Evolutionary conservation across 2,888 invertebrate species (phyloP).

Genomic region (Gymnosoma rotundatum): DNA sequence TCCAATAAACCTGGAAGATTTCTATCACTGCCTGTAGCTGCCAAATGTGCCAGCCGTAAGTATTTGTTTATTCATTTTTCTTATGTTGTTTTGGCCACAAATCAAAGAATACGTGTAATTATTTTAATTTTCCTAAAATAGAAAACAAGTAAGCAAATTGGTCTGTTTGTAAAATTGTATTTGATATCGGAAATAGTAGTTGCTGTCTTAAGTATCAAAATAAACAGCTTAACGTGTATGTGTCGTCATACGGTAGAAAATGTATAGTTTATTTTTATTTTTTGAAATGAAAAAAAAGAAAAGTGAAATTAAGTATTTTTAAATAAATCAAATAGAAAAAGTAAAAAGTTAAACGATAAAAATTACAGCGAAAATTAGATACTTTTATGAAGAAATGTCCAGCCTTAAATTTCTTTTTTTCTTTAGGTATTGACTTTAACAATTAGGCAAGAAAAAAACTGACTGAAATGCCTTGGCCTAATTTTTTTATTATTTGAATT

Average conservation of each 20-base stretch:
- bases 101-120: conserved; percentile 57
- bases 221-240: conserved; percentile 1
- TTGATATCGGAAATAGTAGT: conserved; percentile 43
- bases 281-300: not conserved
- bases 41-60: conserved; percentile 94
- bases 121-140: conserved; percentile 42
- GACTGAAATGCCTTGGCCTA: not conserved
- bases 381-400: no score
- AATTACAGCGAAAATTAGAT: conserved; percentile 1
- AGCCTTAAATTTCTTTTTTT: no score
- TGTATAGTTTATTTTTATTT: not conserved
- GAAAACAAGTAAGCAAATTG: conserved; percentile 1
- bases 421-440: no score
- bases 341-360: not conserved
- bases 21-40: conserved; percentile 90
- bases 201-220: conserved; percentile 5
- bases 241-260: conserved; percentile 4
- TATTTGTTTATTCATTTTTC: conserved; percentile 75
- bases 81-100: conserved; percentile 12
- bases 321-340: not conserved
- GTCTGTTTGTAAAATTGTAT: not conserved
- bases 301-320: conserved; percentile 22
- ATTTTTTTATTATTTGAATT: not conserved
- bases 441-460: no score
- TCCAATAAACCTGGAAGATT: conserved; percentile 91